Base-by-base conservation (phyloP, 1,140 invertebrate species). In the Drosophila watanabei region DNA sequence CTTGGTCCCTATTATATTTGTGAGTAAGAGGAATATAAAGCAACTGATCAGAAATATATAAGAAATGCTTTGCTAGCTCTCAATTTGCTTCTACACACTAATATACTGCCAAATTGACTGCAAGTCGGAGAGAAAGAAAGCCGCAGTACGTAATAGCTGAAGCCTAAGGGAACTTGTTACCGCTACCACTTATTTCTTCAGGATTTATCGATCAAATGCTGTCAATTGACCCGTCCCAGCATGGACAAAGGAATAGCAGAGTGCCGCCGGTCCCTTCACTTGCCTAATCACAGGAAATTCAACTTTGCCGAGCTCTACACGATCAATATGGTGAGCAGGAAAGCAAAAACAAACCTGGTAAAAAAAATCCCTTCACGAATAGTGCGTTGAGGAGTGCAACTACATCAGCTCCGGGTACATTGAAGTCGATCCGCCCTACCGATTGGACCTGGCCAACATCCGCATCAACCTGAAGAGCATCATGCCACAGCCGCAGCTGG, bases 381-480 rank as follows among this genome's bases (percentile, higher is more conserved):
- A 90, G 86, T 90, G 86, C 65, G 35, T 90, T 58, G 86, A 90
- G 62, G 86, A 90, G 59, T 90, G 86, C 48, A 91, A 80, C 57
- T 90, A 56, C 39, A 60, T 90, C 0, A 45, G 56, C 49, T 73
- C 70, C 9, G 86, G 86, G 10, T 90, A 91, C 37, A 86, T 61
- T 5, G 87, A 87, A 6, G 59, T 71, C 18, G 86, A 90, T 75
- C 86, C 86, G 2, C 87, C 86, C 5, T 91, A 61, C 57, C 59
- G 52, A 0, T 45, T 90, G 54, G 86, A 91, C 52, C 54, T 91
- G 64, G 48, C 9, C 37, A 64, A 60, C n/a, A 69, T 91, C 7
- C 28, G 14, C n/a, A 10, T 28, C 16, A 90, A 87, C 41, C 49
- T 91, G 41, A 20, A 64, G 13, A 43, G 10, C 8, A 51, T 66